phyloP scores from a whole-genome alignment of 2,797 vertebrate genomes.

The Pampus argenteus region DNA sequence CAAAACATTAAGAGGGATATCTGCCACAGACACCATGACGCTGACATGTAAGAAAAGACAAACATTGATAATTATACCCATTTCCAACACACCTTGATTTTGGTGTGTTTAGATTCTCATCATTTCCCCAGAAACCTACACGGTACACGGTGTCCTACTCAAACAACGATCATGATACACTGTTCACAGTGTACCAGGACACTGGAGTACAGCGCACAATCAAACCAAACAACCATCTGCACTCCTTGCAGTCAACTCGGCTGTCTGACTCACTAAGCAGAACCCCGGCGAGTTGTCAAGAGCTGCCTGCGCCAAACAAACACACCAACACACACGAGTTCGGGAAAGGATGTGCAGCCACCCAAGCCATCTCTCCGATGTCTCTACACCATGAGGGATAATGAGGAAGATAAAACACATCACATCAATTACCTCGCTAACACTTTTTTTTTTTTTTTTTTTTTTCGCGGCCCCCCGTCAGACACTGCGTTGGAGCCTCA shows the following conservation, averaged over 20 bases:
- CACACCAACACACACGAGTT: constrained; percentile 45
- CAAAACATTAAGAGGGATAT: constrained; percentile 7
- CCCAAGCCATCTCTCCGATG: constrained; percentile 53
- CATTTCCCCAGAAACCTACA: not conserved
- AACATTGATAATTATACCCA: not conserved
- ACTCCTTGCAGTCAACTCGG: constrained; percentile 39
- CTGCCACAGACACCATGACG: not conserved
- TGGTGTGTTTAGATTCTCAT: not conserved
- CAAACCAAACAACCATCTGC: constrained; percentile 56
- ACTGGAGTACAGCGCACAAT: constrained; percentile 15
- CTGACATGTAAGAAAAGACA: not conserved
- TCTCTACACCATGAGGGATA: constrained; percentile 68
- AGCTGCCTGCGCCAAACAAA: constrained; percentile 52
- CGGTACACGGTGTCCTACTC: not conserved
- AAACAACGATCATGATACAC: constrained; percentile 3
- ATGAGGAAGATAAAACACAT: constrained; percentile 76
- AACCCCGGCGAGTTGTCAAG: constrained; percentile 63
- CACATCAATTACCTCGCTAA: constrained; percentile 73
- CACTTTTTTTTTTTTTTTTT: too few relatives aligned
- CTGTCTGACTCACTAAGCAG: constrained; percentile 63
- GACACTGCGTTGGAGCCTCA: constrained; percentile 23
- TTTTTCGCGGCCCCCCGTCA: constrained; percentile 33
- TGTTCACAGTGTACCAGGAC: constrained; percentile 24
- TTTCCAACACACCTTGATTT: not conserved
- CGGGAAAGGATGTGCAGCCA: constrained; percentile 51